These are phyloP conservation scores for Tenualosa thibaudeaui DNA, from an alignment of 2,797 vertebrate species.

Conservation along the genomic window DNA sequence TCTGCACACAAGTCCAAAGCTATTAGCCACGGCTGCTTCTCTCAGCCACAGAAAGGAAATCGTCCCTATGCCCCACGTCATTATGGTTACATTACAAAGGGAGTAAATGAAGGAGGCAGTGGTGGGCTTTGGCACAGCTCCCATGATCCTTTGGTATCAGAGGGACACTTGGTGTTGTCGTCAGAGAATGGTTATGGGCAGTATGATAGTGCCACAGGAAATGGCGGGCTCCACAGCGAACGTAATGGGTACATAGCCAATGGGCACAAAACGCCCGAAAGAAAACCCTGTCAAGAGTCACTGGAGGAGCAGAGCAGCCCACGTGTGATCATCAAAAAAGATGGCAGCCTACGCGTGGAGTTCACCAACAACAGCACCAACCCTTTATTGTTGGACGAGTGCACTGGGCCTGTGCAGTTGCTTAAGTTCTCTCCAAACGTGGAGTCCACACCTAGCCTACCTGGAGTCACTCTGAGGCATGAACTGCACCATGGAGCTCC, in stretches of 20 bases:
- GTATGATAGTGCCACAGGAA: slow-evolving; percentile 64
- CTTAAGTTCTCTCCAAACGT: slow-evolving; percentile 87
- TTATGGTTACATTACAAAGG: slow-evolving; percentile 75
- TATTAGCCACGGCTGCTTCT: slow-evolving; percentile 86
- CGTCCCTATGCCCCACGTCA: slow-evolving; percentile 81
- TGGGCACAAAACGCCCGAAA: slow-evolving; percentile 71
- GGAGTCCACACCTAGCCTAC: slow-evolving; percentile 72
- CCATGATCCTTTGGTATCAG: slow-evolving; percentile 65
- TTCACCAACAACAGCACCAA: slow-evolving; percentile 78
- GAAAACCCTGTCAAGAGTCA: slow-evolving; percentile 46
- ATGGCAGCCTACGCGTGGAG: slow-evolving; percentile 85
- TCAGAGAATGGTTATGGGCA: slow-evolving; percentile 74
- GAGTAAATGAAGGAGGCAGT: slow-evolving; percentile 61
- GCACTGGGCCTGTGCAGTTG: slow-evolving; percentile 86
- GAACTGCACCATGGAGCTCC: slow-evolving; percentile 56
- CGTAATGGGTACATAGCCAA: slow-evolving; percentile 73
- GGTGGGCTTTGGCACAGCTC: slow-evolving; percentile 60
- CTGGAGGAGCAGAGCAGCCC: slow-evolving; percentile 84
- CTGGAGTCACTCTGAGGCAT: slow-evolving; percentile 68
- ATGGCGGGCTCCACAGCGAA: slow-evolving; percentile 65
- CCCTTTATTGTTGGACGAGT: slow-evolving; percentile 60
- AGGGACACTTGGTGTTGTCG: slow-evolving; percentile 54
- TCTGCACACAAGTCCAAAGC: slow-evolving; percentile 83
- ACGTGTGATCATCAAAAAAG: slow-evolving; percentile 89
- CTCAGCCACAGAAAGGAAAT: slow-evolving; percentile 79